These are phyloP conservation scores for Micronycteris hirsuta DNA, from an alignment of 2,113 vertebrate genomes.

Conservation along the genomic window DNA sequence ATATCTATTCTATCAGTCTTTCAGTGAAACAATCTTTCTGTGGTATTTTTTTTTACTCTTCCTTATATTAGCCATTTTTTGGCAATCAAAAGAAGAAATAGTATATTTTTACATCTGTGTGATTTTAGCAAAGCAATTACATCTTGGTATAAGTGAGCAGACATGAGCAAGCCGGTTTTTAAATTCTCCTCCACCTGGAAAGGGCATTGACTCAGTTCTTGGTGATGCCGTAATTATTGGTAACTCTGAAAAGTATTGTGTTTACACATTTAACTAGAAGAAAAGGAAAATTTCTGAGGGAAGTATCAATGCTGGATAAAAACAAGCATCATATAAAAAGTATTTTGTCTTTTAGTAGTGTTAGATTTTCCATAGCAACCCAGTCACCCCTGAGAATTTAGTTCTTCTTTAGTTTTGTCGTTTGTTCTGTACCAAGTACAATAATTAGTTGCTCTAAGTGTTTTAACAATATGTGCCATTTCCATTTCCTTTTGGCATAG, in stretches of 20 bases:
- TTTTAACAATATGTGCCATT: neutral
- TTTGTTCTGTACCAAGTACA: neutral
- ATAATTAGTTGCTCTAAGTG: neutral
- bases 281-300: neutral
- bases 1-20: neutral
- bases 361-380: neutral
- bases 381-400: neutral
- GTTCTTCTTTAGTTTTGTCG: neutral
- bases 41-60: neutral
- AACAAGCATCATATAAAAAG: neutral
- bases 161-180: neutral
- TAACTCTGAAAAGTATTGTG: neutral
- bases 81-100: neutral
- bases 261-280: neutral
- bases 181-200: neutral
- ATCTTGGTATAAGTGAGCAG: neutral
- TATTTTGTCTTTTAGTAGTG: neutral
- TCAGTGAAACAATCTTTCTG: neutral
- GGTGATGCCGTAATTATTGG: neutral
- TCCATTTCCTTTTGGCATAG: neutral
- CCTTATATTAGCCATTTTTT: neutral
- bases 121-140: neutral
- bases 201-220: neutral
- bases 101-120: neutral
- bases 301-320: neutral